These are phyloP conservation scores for Theocolax elegans DNA, from an alignment of 1,140 invertebrate species.

Conservation along the genomic window DNA sequence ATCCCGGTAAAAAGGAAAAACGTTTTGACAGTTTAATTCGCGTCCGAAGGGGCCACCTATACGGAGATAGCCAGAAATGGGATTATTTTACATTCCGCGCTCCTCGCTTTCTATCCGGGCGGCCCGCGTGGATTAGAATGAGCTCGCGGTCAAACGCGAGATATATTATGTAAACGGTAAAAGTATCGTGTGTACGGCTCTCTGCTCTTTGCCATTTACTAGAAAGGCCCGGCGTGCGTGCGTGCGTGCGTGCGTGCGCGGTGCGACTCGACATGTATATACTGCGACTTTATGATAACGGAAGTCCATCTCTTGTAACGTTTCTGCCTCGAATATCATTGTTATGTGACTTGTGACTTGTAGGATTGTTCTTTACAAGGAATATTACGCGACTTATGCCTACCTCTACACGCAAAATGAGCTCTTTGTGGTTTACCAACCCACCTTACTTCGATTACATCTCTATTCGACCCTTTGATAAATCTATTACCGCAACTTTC, in stretches of 20 bases:
- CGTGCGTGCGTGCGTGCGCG: background rate
- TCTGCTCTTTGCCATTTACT: background rate
- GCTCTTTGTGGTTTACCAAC: no score
- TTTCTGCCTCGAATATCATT: background rate
- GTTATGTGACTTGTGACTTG: no score
- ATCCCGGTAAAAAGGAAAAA: background rate
- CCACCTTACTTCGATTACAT: no score
- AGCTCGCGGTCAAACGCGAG: conserved; percentile 21
- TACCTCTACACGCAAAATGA: no score
- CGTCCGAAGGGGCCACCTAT: background rate
- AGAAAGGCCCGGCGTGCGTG: conserved; percentile 16
- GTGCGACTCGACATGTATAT: background rate
- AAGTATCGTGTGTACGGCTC: conserved; percentile 29
- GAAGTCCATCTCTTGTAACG: conserved; percentile 19
- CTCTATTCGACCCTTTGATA: no score
- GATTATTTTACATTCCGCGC: conserved; percentile 13
- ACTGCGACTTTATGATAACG: conserved; percentile 7
- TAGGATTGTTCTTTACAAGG: no score
- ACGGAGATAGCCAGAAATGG: background rate
- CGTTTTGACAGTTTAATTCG: conserved; percentile 4
- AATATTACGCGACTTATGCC: no score
- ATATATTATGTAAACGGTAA: conserved; percentile 41
- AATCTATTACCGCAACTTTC: no score
- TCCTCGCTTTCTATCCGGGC: conserved; percentile 37
- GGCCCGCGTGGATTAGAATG: conserved; percentile 32